Conservation (phyloP, 1,140 invertebrate species). For the Capitella teleta region DNA sequence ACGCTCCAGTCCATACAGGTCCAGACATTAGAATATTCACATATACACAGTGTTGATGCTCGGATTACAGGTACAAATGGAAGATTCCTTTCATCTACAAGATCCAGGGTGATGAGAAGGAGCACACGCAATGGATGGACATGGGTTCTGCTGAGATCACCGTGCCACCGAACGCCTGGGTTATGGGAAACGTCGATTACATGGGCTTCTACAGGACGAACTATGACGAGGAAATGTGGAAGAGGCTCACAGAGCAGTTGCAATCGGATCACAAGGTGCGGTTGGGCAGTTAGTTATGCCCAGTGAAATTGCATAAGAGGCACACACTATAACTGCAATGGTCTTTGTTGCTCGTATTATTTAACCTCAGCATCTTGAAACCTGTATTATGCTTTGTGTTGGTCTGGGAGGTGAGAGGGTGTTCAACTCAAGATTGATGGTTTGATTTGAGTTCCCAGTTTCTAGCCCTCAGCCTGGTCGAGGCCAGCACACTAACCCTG, state of each 20-base stretch:
- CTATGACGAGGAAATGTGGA: conserved; percentile 18
- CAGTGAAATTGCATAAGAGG: too few species aligned
- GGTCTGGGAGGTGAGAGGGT: too few species aligned
- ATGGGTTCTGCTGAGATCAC: conserved; percentile 11
- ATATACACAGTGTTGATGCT: neutral
- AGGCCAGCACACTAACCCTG: too few species aligned
- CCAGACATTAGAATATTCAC: neutral
- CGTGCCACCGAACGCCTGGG: conserved; percentile 9
- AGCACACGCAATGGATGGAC: conserved; percentile 6
- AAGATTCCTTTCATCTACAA: conserved; percentile 18
- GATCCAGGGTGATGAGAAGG: conserved; percentile 10
- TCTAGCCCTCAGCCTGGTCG: too few species aligned
- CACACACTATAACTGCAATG: too few species aligned
- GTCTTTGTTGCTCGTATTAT: too few species aligned
- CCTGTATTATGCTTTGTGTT: too few species aligned
- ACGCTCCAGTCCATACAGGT: conserved; percentile 14
- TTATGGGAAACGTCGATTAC: conserved; percentile 17
- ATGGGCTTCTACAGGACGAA: conserved; percentile 19
- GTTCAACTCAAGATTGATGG: too few species aligned
- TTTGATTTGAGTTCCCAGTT: too few species aligned
- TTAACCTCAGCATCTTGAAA: too few species aligned
- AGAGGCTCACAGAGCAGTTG: conserved; percentile 15
- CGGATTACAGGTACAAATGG: conserved; percentile 17
- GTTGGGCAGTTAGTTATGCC: too few species aligned
- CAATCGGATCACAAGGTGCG: conserved; percentile 14